Base-by-base conservation (phyloP, 2,113 vertebrate genomes). In the Sisor rabdophorus region DNA sequence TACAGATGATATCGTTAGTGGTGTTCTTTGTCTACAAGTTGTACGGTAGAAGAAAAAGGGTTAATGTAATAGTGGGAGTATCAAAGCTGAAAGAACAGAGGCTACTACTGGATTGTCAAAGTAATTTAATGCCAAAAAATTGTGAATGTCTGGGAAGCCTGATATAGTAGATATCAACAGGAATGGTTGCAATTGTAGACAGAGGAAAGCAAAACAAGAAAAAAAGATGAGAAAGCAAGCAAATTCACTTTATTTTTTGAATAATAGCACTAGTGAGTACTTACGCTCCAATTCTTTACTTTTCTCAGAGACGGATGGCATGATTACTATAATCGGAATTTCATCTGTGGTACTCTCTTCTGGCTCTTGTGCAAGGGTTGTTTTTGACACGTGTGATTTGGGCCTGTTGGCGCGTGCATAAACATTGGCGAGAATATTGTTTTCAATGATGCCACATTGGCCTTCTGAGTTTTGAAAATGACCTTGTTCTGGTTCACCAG, bases 311-410 rank as follows among this genome's bases (percentile, higher is more conserved):
- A 78, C 75, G 53, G 80, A 73, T 15, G 80, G 48, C 36, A 79
- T 16, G 16, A 85, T 63, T n/a, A 82, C 73, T 67, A 85, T 76
- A 22, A 68, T 68, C 20, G 84, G 84, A 52, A 83, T 22, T 1
- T 1, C 15, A n/a, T 36, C 65, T 36, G 55, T 71, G 28, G 12
- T 15, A n/a, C 19, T 55, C 16, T 71, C 32, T 60, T 12, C 52
- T 56, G 76, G 47, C 17, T 75, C 54, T 68, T 55, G 72, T 20
- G 16, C 5, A 10, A 56, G 19, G 28, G 36, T n/a, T 4, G 32
- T 54, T 28, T 60, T 63, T 2, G 63, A 24, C 32, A 68, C 15
- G 2, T 24, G 60, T 3, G 52, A 44, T 55, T 67, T 73, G 50
- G 75, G 3, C 59, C 30, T 73, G 22, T 70, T 36, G 54, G 81